These are phyloP conservation scores for Aspiorhynchus laticeps DNA, from an alignment of 2,113 vertebrate genomes.

Conservation along the genomic window DNA sequence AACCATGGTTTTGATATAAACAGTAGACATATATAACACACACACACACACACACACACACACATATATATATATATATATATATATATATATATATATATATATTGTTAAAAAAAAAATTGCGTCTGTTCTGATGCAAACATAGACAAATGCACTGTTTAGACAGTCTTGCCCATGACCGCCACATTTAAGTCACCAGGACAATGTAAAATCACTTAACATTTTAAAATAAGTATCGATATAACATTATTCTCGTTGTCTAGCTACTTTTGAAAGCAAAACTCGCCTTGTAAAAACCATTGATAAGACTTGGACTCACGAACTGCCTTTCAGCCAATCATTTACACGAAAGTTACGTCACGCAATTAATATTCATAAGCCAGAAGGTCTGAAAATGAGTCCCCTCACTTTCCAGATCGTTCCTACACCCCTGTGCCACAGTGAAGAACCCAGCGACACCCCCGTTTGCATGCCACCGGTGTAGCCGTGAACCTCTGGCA, in stretches of 20 bases:
- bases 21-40: not conserved
- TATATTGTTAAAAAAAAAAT: too few relatives aligned
- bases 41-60: too few relatives aligned
- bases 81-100: too few relatives aligned
- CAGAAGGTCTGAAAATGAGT: not conserved
- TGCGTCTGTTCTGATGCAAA: too few relatives aligned
- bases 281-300: too few relatives aligned
- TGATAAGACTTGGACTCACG: too few relatives aligned
- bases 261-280: not conserved
- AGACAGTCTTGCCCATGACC: not conserved
- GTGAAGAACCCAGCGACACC: not conserved
- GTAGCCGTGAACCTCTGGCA: not conserved
- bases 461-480: not conserved
- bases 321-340: not conserved
- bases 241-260: not conserved
- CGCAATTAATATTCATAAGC: not conserved
- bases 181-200: not conserved
- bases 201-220: not conserved
- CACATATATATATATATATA: too few relatives aligned
- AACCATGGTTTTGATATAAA: not conserved
- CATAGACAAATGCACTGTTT: too few relatives aligned
- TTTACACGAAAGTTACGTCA: not conserved
- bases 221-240: not conserved
- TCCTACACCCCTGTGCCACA: not conserved
- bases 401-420: not conserved